Conservation (phyloP, 2,888 invertebrate species). For the Drosophila diplacantha region DNA sequence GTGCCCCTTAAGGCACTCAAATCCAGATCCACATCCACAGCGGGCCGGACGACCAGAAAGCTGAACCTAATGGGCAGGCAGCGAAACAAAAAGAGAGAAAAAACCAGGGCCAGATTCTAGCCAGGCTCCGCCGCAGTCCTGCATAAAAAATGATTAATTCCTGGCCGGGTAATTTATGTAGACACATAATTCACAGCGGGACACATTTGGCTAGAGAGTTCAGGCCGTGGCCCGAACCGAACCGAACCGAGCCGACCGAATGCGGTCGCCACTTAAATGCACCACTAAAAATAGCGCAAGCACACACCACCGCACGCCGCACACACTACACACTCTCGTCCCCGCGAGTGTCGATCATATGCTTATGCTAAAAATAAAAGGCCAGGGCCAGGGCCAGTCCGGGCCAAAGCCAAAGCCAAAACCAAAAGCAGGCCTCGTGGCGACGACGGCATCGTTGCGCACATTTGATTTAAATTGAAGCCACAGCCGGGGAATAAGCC, state of each 20-base stretch:
- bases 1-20: constrained; percentile 46
- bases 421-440: constrained; percentile 43
- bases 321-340: constrained; percentile 7
- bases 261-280: constrained; percentile 66
- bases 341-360: constrained; percentile 58
- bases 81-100: constrained; percentile 4
- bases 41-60: constrained; percentile 23
- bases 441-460: constrained; percentile 58
- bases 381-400: constrained; percentile 32
- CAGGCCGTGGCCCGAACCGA: constrained; percentile 45
- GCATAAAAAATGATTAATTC: constrained; percentile 75
- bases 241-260: constrained; percentile 34
- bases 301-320: constrained; percentile 15
- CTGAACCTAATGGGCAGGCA: constrained; percentile 62
- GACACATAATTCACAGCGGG: constrained; percentile 75
- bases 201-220: constrained; percentile 70
- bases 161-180: constrained; percentile 74
- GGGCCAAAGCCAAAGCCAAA: constrained; percentile 6
- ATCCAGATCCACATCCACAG: constrained; percentile 16
- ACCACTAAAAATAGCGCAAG: constrained; percentile 64
- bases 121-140: constrained; percentile 32
- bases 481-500: constrained; percentile 40
- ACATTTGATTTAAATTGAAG: constrained; percentile 73
- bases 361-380: constrained; percentile 65
- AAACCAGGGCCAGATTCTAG: constrained; percentile 19